A percentile compares a stretch with the other conserved stretches of the same genome.
phyloP scores from a whole-genome alignment of 2,888 invertebrate genomes.

The Andrena flavipes region DNA sequence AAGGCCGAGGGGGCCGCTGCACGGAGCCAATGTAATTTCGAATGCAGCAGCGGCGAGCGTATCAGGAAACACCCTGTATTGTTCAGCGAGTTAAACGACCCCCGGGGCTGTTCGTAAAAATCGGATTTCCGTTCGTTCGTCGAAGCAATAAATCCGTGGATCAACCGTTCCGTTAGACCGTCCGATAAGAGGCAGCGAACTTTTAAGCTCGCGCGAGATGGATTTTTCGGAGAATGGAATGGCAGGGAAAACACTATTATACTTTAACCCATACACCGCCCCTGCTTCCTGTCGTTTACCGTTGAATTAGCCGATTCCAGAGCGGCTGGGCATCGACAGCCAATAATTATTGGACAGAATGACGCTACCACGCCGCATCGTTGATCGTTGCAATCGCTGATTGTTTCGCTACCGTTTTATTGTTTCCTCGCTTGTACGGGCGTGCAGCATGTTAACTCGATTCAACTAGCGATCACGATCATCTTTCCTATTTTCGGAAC shows the following conservation, averaged over 20 bases:
- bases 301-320: constrained; percentile 68
- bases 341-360: constrained; percentile 73
- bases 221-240: constrained; percentile 59
- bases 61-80: constrained; percentile 15
- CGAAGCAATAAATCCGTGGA: constrained; percentile 45
- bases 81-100: constrained; percentile 1
- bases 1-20: background rate
- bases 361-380: constrained; percentile 57
- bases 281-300: constrained; percentile 41
- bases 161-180: constrained; percentile 48
- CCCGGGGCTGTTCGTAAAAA: constrained; percentile 22
- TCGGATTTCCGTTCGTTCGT: constrained; percentile 20
- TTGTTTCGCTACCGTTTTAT: constrained; percentile 55
- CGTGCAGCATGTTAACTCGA: constrained; percentile 66
- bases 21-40: constrained; percentile 7
- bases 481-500: constrained; percentile 40
- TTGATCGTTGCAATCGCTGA: constrained; percentile 67
- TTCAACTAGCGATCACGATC: constrained; percentile 71
- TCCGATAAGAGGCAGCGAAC: constrained; percentile 46
- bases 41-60: background rate
- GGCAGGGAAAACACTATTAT: constrained; percentile 54
- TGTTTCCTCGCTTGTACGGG: constrained; percentile 25
- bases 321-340: constrained; percentile 59
- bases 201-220: constrained; percentile 49
- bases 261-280: background rate